Percentiles rank a stretch among this genome's conserved stretches.
These are phyloP conservation scores for Chymomyza amoena DNA, from an alignment of 2,888 invertebrate species.

Conservation along the genomic window DNA sequence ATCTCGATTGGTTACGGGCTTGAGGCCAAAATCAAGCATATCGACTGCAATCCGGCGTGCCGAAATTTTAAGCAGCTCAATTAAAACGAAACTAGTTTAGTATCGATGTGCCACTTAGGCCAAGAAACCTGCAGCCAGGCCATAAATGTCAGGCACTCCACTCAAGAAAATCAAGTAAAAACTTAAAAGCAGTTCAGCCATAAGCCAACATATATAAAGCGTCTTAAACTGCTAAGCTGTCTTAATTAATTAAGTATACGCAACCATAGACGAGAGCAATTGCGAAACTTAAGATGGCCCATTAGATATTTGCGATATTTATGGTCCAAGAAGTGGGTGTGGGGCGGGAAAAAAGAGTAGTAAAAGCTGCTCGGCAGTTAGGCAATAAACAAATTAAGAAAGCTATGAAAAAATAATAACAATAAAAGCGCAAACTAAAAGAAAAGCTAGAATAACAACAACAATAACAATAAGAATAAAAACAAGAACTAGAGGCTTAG, in stretches of 20 bases:
- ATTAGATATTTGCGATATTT: neutral
- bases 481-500: neutral
- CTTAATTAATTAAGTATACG: slow-evolving; percentile 57
- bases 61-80: neutral
- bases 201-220: neutral
- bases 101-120: neutral
- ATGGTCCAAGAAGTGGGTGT: neutral
- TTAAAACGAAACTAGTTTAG: neutral
- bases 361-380: too few relatives aligned
- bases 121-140: neutral
- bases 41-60: neutral
- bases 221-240: slow-evolving; percentile 32
- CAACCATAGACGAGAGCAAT: slow-evolving; percentile 28
- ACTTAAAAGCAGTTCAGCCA: neutral
- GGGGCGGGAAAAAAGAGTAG: too few relatives aligned
- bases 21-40: neutral
- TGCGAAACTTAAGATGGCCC: slow-evolving; percentile 4
- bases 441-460: slow-evolving; percentile 8
- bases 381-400: neutral
- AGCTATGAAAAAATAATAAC: slow-evolving; percentile 8
- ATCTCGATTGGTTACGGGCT: neutral
- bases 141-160: neutral
- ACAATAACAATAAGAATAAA: neutral
- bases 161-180: neutral
- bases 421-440: slow-evolving; percentile 1